These are phyloP conservation scores for Patiria miniata DNA, from an alignment of 35 echinoderm and acorn worm species.

Conservation along the genomic window DNA sequence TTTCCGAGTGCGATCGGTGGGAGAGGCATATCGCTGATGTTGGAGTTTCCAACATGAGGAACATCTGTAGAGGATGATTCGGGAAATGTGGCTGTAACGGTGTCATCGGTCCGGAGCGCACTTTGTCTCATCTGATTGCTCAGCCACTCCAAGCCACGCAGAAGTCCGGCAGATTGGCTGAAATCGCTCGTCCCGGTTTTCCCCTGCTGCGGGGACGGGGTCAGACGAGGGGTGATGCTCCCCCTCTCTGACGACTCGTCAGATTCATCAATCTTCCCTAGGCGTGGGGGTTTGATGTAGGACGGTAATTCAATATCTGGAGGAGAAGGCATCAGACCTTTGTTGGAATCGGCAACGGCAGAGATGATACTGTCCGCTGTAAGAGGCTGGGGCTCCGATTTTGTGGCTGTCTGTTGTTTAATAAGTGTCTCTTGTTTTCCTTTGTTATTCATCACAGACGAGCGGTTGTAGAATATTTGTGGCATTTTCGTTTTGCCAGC, in stretches of 20 bases:
- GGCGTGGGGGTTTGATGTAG: background rate
- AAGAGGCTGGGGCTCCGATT: background rate
- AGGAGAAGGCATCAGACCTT: background rate
- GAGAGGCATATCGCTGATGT: background rate
- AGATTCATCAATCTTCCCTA: background rate
- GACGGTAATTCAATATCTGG: background rate
- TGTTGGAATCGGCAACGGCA: background rate
- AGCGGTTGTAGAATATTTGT: too few species aligned
- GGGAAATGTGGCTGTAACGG: background rate
- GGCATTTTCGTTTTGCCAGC: too few species aligned
- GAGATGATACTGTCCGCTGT: slow-evolving; percentile 2
- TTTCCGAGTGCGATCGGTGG: background rate
- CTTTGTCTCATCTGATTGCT: slow-evolving; percentile 17
- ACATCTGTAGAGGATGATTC: background rate
- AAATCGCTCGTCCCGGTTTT: background rate
- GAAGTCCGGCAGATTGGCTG: background rate
- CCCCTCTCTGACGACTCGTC: background rate
- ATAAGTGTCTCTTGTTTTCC: too few species aligned
- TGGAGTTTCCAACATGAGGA: background rate
- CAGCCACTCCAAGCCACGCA: slow-evolving; percentile 3
- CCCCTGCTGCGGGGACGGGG: background rate
- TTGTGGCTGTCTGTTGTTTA: too few species aligned
- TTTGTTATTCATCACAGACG: too few species aligned
- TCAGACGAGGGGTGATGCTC: background rate
- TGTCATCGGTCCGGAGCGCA: background rate